Evolutionary conservation across 2,797 vertebrate species (phyloP).

Genomic region (Sternotherus odoratus): DNA sequence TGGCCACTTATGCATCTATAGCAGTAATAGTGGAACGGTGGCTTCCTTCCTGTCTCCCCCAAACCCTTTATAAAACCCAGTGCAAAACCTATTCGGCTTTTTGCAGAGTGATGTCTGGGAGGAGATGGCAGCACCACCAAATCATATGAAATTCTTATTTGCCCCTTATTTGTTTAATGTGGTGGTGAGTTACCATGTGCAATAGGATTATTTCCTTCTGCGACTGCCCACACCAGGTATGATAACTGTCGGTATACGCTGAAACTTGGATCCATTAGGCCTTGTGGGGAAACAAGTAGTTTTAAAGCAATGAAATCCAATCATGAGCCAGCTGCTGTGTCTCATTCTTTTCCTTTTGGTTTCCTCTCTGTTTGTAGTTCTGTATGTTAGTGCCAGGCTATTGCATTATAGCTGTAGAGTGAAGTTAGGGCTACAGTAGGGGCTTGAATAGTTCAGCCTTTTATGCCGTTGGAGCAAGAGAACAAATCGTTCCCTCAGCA

Average conservation of each 20-base stretch:
- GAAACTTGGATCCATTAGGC: background rate
- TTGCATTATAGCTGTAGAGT: background rate
- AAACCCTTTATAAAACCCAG: background rate
- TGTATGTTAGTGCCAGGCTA: background rate
- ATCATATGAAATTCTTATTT: background rate
- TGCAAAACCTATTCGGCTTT: conserved; percentile 7
- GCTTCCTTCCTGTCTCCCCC: background rate
- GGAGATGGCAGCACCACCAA: background rate
- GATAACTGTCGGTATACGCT: background rate
- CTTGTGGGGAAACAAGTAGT: background rate
- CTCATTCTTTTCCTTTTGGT: background rate
- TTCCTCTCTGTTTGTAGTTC: fast-evolving
- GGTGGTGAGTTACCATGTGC: fast-evolving
- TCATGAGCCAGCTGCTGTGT: background rate
- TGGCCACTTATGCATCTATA: background rate
- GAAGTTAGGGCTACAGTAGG: background rate
- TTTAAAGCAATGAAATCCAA: conserved; percentile 4
- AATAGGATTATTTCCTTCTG: background rate
- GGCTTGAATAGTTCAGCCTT: background rate
- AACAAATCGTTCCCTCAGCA: conserved; percentile 54
- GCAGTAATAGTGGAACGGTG: background rate
- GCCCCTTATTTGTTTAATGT: background rate
- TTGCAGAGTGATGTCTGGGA: fast-evolving
- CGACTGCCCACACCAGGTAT: fast-evolving
- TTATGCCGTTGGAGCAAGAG: background rate